Conservation (phyloP, 2,797 vertebrate genomes). For the Eulemur mongoz region DNA sequence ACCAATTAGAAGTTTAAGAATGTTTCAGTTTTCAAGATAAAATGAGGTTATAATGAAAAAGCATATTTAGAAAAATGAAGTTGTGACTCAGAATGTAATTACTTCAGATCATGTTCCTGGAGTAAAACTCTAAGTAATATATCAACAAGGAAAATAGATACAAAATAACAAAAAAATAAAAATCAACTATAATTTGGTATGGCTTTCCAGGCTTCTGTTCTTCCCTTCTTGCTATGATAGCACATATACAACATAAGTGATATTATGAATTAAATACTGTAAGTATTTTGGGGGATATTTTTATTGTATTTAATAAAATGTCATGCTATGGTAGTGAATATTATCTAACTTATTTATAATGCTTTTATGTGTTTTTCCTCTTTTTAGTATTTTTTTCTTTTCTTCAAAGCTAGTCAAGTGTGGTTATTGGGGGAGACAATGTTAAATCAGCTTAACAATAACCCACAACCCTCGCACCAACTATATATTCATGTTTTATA, state of each 20-base stretch:
- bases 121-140: background rate
- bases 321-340: background rate
- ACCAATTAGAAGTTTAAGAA: slow-evolving; percentile 47
- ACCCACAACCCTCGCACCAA: too few species aligned
- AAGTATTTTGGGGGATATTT: background rate
- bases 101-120: background rate
- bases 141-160: background rate
- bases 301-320: background rate
- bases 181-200: background rate
- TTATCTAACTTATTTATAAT: background rate
- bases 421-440: too few species aligned
- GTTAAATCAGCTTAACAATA: too few species aligned
- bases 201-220: background rate
- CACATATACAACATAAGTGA: background rate
- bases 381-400: too few species aligned
- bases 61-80: slow-evolving; percentile 39
- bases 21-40: slow-evolving; percentile 32
- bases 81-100: background rate
- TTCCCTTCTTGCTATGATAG: background rate
- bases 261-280: background rate
- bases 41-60: slow-evolving; percentile 37
- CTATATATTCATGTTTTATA: background rate
- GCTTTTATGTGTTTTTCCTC: background rate
- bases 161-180: slow-evolving; percentile 7
- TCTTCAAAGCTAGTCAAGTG: too few species aligned